Evolutionary conservation across 2,113 vertebrate genomes (phyloP).

Genomic region (Platichthys stellatus): DNA sequence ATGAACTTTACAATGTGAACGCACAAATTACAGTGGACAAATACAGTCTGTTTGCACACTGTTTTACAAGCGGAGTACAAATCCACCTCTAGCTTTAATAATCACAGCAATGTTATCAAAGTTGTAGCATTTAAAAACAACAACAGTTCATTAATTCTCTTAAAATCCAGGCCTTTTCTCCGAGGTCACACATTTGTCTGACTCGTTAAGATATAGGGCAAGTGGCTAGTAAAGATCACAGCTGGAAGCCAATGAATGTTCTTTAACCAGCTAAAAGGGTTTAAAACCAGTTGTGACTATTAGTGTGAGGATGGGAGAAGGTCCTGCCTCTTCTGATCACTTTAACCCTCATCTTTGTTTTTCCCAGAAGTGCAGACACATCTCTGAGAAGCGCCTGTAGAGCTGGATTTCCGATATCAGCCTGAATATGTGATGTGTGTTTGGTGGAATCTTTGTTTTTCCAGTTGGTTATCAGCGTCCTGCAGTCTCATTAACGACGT

Average conservation of each 20-base stretch:
- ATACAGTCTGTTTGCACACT: neutral
- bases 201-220: no score
- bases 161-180: neutral
- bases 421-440: slow-evolving; percentile 8
- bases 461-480: neutral
- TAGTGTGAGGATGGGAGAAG: slow-evolving; percentile 27
- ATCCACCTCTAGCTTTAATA: neutral
- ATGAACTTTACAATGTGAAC: neutral
- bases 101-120: neutral
- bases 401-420: slow-evolving; percentile 1
- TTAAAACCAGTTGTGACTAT: slow-evolving; percentile 53
- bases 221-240: neutral
- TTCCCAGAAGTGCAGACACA: slow-evolving; percentile 11
- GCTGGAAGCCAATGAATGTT: slow-evolving; percentile 19
- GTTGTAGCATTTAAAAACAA: neutral
- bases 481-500: neutral
- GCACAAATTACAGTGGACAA: neutral
- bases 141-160: neutral
- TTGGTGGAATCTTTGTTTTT: neutral
- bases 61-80: neutral
- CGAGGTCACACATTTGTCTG: no score
- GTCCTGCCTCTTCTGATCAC: no score
- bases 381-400: slow-evolving; percentile 2
- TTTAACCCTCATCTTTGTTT: neutral
- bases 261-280: slow-evolving; percentile 47